Base-by-base conservation (phyloP, 1,140 invertebrate genomes). In the Spodoptera litura region DNA sequence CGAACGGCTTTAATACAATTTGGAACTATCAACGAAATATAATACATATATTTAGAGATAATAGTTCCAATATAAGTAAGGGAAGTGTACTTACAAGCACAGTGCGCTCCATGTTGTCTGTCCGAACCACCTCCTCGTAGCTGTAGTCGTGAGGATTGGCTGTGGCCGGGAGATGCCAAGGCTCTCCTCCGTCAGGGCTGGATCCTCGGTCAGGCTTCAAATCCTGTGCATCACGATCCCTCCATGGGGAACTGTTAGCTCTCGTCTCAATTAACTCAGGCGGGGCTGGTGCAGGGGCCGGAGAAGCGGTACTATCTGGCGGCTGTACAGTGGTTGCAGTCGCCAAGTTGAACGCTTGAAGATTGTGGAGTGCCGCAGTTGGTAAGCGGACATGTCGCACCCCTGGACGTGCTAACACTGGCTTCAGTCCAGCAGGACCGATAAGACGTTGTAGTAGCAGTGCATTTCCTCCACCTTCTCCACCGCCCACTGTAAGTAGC, bases 401-500 rank as follows among this genome's bases (percentile, higher is more conserved):
- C 11, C 93, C 93, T 6, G 94, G 93, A 10, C 94, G 89, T 11
- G 94, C 77, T 13, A 95, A 73, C 27, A 95, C 89, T 0, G 95
- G 93, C 72, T 95, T 93, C 89, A 95, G 81, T 82, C 91, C 95
- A 77, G 87, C 94, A 38, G 94, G 94, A 5, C 91, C 91, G 25
- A 95, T 95, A 49, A 95, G 84, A 10, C 88, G 87, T 80, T 93
- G 94, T 66, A 91, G 85, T 66, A 94, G 93, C 81, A 92, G 89
- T 13, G 96, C 95, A 25, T 96, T 95, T 2, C 96, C 94, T 3
- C 90, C 90, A 20, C 89, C 89, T 56, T 95, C 94, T 0, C 91
- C 90, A 8, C 87, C 89, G 1, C 87, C 89, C 0, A 96, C 96
- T 4, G 96, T 95, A 8, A 97, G 89, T 20, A 97, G 92, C 85